Percentiles rank a stretch among this genome's conserved stretches.
phyloP scores from a whole-genome alignment of 2,113 vertebrate genomes.

The Cinclus cinclus region DNA sequence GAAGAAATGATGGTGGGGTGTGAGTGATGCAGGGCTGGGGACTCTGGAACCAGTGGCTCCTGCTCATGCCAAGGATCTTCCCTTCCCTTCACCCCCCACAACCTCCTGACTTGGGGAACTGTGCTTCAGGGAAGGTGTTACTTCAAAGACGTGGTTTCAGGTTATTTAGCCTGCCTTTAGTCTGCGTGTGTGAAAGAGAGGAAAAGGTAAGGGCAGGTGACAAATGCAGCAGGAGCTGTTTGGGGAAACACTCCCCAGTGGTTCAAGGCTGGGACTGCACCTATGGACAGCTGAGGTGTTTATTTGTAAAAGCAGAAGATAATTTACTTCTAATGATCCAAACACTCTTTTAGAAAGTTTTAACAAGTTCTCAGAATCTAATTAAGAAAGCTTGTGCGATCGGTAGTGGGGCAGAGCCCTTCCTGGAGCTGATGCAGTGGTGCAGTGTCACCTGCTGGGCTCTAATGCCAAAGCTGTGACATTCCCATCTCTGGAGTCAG shows the following conservation, averaged over 20 bases:
- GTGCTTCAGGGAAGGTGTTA: neutral
- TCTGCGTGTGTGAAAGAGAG: neutral
- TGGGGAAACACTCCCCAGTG: neutral
- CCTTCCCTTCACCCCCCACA: neutral
- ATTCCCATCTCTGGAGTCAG: neutral
- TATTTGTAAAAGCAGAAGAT: neutral
- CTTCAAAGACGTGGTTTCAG: neutral
- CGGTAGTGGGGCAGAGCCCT: neutral
- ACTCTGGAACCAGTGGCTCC: neutral
- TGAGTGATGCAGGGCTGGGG: neutral
- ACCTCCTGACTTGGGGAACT: neutral
- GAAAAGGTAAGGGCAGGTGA: neutral
- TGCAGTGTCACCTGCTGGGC: neutral
- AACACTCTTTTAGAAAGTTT: neutral
- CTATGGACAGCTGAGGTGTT: neutral
- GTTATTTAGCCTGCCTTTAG: neutral
- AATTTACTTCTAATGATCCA: neutral
- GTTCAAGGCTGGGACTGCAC: neutral
- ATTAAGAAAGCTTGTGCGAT: no score
- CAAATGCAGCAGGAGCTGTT: neutral
- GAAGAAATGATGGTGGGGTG: neutral
- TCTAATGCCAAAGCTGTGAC: accelerated
- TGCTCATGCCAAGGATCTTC: accelerated
- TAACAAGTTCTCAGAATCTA: neutral
- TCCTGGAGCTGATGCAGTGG: accelerated